A percentile compares a stretch with the other conserved stretches of the same genome.
Evolutionary conservation across 1,140 invertebrate genomes (phyloP).

Genomic region (Aphelenchoides fujianensis): DNA sequence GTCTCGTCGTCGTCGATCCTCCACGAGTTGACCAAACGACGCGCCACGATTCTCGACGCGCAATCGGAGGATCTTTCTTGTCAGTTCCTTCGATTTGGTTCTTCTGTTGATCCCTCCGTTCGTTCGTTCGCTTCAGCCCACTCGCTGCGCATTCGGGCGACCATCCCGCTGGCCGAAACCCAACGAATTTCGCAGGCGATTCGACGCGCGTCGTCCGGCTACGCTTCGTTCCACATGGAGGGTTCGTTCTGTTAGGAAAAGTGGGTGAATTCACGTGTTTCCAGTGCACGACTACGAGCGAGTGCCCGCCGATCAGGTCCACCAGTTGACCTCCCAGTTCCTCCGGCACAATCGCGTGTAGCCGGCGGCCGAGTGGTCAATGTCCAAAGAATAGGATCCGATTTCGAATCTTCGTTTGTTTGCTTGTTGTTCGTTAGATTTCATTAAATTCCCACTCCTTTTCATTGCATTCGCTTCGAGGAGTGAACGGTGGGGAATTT

Average conservation of each 20-base stretch:
- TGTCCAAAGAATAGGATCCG: no score
- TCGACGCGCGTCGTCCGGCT: constrained; percentile 11
- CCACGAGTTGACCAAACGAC: constrained; percentile 16
- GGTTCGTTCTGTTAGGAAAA: no score
- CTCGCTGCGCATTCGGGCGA: constrained; percentile 1
- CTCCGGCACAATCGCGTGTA: no score
- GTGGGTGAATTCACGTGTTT: no score
- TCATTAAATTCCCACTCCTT: not conserved
- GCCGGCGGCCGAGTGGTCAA: no score
- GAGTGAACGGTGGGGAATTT: not conserved
- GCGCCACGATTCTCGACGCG: constrained; percentile 13
- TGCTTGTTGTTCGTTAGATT: not conserved
- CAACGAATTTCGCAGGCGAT: constrained; percentile 5
- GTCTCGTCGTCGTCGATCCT: not conserved
- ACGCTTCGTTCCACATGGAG: constrained; percentile 10
- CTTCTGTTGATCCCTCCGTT: no score
- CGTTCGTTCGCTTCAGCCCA: constrained; percentile 20
- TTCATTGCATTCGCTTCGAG: not conserved
- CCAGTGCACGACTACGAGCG: constrained; percentile 10
- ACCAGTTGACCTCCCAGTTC: not conserved
- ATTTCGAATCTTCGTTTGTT: no score
- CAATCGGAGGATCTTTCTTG: constrained; percentile 1
- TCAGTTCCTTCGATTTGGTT: no score
- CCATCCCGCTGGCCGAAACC: constrained; percentile 20
- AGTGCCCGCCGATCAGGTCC: not conserved